These are phyloP conservation scores for Austrolebias charrua DNA, from an alignment of 2,797 vertebrate genomes.

Conservation along the genomic window DNA sequence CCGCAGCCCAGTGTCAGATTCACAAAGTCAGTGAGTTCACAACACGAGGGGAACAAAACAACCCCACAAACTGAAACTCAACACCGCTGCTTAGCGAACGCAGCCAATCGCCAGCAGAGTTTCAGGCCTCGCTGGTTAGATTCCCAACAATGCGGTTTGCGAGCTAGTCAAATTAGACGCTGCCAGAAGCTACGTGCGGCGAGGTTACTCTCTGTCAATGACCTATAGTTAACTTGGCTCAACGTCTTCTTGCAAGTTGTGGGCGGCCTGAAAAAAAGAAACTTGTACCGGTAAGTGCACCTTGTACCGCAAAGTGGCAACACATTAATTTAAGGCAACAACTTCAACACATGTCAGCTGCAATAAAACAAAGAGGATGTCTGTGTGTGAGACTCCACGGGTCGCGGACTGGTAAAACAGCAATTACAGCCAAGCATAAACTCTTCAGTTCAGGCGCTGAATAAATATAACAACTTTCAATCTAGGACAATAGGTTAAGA, in stretches of 20 bases:
- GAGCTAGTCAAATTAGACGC: constrained; percentile 71
- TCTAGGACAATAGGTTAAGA: background rate
- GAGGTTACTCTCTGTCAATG: constrained; percentile 80
- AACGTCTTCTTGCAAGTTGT: constrained; percentile 5
- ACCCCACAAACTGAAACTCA: constrained; percentile 68
- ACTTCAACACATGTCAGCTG: constrained; percentile 14
- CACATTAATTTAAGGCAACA: constrained; percentile 8
- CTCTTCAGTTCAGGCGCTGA: constrained; percentile 5
- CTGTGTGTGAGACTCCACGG: constrained; percentile 39
- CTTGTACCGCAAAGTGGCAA: constrained; percentile 17
- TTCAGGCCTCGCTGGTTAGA: constrained; percentile 50
- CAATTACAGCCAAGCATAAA: constrained; percentile 39
- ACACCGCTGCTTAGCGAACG: constrained; percentile 63
- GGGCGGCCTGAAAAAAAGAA: constrained; percentile 3
- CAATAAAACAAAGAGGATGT: constrained; percentile 48
- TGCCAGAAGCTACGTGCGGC: constrained; percentile 55
- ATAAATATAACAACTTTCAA: constrained; percentile 15
- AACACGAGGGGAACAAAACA: constrained; percentile 55
- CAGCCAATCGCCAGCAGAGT: constrained; percentile 67
- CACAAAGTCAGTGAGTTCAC: constrained; percentile 38
- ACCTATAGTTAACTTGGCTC: constrained; percentile 74
- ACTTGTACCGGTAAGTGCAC: constrained; percentile 10
- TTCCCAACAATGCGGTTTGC: constrained; percentile 75
- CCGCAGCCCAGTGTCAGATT: background rate
- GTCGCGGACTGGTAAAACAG: constrained; percentile 31